These are phyloP conservation scores for Monopis laevigella DNA, from an alignment of 2,888 invertebrate species.

Conservation along the genomic window DNA sequence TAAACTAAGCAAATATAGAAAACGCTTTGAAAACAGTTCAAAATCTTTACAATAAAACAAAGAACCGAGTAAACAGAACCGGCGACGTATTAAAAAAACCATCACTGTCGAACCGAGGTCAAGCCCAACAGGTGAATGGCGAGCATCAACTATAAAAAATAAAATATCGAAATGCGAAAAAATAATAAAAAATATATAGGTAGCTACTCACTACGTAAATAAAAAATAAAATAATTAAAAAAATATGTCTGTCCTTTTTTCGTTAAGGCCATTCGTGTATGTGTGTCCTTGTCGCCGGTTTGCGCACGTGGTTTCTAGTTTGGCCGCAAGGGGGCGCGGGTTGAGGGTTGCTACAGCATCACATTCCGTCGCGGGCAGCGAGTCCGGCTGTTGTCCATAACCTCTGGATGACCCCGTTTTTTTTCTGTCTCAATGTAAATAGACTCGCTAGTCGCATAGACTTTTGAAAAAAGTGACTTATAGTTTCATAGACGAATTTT, in stretches of 20 bases:
- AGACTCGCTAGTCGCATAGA: slow-evolving; percentile 64
- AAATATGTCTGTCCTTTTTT: slow-evolving; percentile 38
- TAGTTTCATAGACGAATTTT: slow-evolving; percentile 54
- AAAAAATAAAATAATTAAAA: slow-evolving; percentile 62
- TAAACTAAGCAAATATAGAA: too few species aligned
- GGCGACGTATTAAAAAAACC: slow-evolving; percentile 40
- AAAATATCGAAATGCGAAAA: slow-evolving; percentile 67
- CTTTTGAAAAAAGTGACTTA: slow-evolving; percentile 64
- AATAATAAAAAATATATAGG: slow-evolving; percentile 67
- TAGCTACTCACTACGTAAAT: too few species aligned
- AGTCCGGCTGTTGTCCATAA: slow-evolving; percentile 65
- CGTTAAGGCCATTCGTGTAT: neutral
- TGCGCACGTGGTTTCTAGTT: slow-evolving; percentile 60
- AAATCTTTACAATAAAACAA: too few species aligned
- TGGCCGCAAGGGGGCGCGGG: slow-evolving; percentile 25
- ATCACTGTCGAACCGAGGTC: slow-evolving; percentile 65
- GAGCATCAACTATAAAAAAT: slow-evolving; percentile 68
- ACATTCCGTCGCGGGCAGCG: slow-evolving; percentile 63
- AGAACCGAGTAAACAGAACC: neutral
- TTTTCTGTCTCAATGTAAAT: slow-evolving; percentile 65
- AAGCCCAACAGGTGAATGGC: slow-evolving; percentile 66
- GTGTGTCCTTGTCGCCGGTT: slow-evolving; percentile 39
- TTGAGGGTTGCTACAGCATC: slow-evolving; percentile 32
- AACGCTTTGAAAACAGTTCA: too few species aligned
- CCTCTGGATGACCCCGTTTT: slow-evolving; percentile 66